Evolutionary conservation across 2,888 invertebrate genomes (phyloP).

Genomic region (Tetropium fuscum): DNA sequence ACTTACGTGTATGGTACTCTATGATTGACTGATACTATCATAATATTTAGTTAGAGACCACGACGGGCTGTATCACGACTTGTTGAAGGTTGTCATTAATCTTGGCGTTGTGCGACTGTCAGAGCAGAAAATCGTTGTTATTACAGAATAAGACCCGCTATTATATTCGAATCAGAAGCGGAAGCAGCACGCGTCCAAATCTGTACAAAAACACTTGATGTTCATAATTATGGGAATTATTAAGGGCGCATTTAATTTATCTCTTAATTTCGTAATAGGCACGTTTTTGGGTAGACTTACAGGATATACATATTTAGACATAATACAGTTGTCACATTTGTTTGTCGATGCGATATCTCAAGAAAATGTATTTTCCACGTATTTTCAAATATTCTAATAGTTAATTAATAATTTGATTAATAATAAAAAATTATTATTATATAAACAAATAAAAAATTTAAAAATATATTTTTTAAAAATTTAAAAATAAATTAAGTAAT

Average conservation of each 20-base stretch:
- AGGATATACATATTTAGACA: no score
- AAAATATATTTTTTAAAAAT: no score
- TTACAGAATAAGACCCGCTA: conserved; percentile 41
- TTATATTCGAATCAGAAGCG: conserved; percentile 46
- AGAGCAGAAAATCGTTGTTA: conserved; percentile 42
- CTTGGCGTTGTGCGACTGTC: conserved; percentile 42
- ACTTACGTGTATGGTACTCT: conserved; percentile 10
- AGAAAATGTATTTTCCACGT: no score
- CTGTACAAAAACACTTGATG: conserved; percentile 16
- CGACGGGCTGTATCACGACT: conserved; percentile 32
- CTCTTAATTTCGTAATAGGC: background rate
- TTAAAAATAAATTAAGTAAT: no score
- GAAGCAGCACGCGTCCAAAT: conserved; percentile 33
- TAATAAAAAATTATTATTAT: no score
- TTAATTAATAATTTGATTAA: no score
- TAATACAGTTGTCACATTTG: no score
- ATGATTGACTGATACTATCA: conserved; percentile 26
- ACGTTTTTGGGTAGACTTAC: no score
- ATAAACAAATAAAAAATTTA: no score
- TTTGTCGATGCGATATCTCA: no score
- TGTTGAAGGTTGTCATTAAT: conserved; percentile 38
- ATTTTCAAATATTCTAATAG: no score
- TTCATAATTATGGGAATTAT: conserved; percentile 26
- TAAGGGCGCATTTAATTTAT: background rate
- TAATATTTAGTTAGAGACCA: conserved; percentile 29